These are phyloP conservation scores for Prosopocoilus inquinatus DNA, from an alignment of 2,888 invertebrate genomes.

Conservation along the genomic window DNA sequence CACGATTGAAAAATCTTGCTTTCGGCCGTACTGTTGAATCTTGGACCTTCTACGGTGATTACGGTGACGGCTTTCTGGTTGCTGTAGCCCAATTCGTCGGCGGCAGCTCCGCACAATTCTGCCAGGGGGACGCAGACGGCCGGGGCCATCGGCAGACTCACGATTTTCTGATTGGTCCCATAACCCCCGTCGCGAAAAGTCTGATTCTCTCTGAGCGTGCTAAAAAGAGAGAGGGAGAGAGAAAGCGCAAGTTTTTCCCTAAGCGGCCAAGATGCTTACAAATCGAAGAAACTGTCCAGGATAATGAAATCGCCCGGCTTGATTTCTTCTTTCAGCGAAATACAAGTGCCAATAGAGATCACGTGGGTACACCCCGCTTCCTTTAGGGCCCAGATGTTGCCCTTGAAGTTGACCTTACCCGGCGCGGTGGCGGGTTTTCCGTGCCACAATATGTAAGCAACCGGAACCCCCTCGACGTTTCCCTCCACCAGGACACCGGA, in stretches of 20 bases:
- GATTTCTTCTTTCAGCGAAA: constrained; percentile 84
- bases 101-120: constrained; percentile 64
- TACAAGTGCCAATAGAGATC: constrained; percentile 90
- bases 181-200: constrained; percentile 84
- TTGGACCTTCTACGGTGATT: constrained; percentile 83
- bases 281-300: constrained; percentile 82
- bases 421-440: constrained; percentile 73
- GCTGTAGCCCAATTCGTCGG: constrained; percentile 53
- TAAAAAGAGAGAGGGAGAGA: constrained; percentile 33
- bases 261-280: constrained; percentile 46
- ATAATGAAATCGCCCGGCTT: constrained; percentile 87
- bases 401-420: constrained; percentile 88
- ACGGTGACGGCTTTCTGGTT: constrained; percentile 60
- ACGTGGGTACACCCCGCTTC: constrained; percentile 86
- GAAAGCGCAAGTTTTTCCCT: not conserved
- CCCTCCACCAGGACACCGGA: constrained; percentile 74
- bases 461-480: constrained; percentile 70
- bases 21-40: constrained; percentile 91
- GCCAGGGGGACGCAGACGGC: constrained; percentile 80
- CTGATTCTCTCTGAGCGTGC: constrained; percentile 63
- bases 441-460: constrained; percentile 72
- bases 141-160: constrained; percentile 90
- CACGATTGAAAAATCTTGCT: constrained; percentile 82
- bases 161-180: constrained; percentile 68
- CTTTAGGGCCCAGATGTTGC: constrained; percentile 93